Evolutionary conservation across 2,113 vertebrate species (phyloP).

Genomic region (Platysternon megacephalum): DNA sequence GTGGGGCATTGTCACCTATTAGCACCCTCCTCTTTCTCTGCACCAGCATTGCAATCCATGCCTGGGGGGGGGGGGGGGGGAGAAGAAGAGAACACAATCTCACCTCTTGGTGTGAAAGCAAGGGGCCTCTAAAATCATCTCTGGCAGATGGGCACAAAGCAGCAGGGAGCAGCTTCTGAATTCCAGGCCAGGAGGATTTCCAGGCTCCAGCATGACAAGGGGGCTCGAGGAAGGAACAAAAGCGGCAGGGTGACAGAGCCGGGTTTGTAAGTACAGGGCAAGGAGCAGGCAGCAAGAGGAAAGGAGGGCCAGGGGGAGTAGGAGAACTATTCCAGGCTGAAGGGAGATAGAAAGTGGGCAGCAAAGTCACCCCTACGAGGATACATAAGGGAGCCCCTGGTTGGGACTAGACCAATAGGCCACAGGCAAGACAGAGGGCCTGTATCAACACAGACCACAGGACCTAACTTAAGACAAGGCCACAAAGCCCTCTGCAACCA

Average conservation of each 20-base stretch:
- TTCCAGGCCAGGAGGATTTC: not conserved
- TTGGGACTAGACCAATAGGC: rapidly evolving
- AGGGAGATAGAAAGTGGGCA: rapidly evolving
- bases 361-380: rapidly evolving
- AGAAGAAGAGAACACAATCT: rapidly evolving
- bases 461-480: no score
- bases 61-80: rapidly evolving
- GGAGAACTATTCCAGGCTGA: rapidly evolving
- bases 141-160: not conserved
- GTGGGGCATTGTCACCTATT: not conserved
- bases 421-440: no score
- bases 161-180: not conserved
- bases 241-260: rapidly evolving
- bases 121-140: not conserved
- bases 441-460: rapidly evolving
- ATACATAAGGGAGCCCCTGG: rapidly evolving
- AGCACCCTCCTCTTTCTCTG: not conserved
- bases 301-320: rapidly evolving
- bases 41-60: rapidly evolving
- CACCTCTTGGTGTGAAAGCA: rapidly evolving
- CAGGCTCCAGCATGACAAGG: rapidly evolving
- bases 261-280: no score
- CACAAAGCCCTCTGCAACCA: no score
- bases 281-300: rapidly evolving
- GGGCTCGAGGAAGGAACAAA: rapidly evolving